Percentiles rank a stretch among this genome's conserved stretches.
phyloP scores from a whole-genome alignment of 1,140 invertebrate genomes.

The Drosophila equinoxialis region DNA sequence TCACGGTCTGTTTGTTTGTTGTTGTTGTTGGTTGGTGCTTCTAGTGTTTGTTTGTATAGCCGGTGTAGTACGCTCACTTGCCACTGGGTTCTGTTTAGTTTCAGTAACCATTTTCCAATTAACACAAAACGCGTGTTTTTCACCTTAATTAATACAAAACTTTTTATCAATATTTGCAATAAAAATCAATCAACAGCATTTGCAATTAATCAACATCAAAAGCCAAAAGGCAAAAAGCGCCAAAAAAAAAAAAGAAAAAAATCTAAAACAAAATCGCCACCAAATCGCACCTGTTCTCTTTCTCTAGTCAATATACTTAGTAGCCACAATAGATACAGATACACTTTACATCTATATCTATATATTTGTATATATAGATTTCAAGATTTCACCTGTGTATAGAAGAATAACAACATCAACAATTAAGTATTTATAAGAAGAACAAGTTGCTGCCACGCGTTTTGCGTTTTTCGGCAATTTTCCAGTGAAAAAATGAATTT shows the following conservation, averaged over 20 bases:
- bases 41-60: constrained; percentile 61
- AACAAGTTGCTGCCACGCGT: constrained; percentile 72
- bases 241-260: constrained; percentile 19
- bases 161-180: constrained; percentile 83
- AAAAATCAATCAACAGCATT: constrained; percentile 81
- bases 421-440: constrained; percentile 53
- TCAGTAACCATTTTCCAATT: constrained; percentile 81
- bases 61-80: constrained; percentile 58
- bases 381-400: constrained; percentile 1
- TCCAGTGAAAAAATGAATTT: constrained; percentile 60
- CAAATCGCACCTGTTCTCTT: constrained; percentile 11
- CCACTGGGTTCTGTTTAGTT: constrained; percentile 71
- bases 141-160: constrained; percentile 81
- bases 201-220: constrained; percentile 81
- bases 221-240: constrained; percentile 25
- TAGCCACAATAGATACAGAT: constrained; percentile 27
- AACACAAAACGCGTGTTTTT: constrained; percentile 80
- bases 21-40: constrained; percentile 33
- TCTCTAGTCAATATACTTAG: constrained; percentile 26
- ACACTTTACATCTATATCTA: not conserved
- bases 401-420: constrained; percentile 15
- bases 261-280: constrained; percentile 30
- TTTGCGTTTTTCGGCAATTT: constrained; percentile 54
- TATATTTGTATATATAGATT: constrained; percentile 23
- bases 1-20: constrained; percentile 78